phyloP scores from a whole-genome alignment of 1,140 invertebrate genomes.

The Armadillidium nasatum region DNA sequence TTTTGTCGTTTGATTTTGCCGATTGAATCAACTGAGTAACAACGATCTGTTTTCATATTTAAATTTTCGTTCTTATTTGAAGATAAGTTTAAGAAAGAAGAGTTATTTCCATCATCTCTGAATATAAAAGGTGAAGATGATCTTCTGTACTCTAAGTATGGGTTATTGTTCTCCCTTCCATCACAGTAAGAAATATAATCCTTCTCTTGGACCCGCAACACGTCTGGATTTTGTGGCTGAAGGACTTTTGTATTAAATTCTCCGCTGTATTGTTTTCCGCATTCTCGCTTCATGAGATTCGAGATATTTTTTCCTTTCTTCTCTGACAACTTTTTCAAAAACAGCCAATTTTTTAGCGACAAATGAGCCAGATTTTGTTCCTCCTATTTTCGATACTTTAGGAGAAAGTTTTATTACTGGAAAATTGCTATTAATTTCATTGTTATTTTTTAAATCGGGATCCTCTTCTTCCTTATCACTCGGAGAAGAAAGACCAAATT shows the following conservation, averaged over 20 bases:
- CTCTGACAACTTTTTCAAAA: constrained; percentile 40
- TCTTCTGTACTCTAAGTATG: not conserved
- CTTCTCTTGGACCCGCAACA: not conserved
- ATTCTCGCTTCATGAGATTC: constrained; percentile 34
- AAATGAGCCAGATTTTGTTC: constrained; percentile 31
- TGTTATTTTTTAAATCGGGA: not conserved
- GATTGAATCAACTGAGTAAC: too few relatives aligned
- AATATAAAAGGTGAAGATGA: not conserved
- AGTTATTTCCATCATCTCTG: not conserved
- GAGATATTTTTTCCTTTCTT: constrained; percentile 35
- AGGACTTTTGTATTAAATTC: not conserved
- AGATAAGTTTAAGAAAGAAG: too few relatives aligned
- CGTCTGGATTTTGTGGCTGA: not conserved
- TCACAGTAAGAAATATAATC: not conserved
- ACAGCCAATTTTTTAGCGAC: constrained; percentile 36
- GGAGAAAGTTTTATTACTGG: not conserved
- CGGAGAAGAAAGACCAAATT: constrained; percentile 30
- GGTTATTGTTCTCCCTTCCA: not conserved
- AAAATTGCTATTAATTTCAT: constrained; percentile 23
- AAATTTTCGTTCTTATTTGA: too few relatives aligned
- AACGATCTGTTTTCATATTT: too few relatives aligned
- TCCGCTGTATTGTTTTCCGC: constrained; percentile 18
- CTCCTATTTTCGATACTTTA: constrained; percentile 29
- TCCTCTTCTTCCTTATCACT: not conserved
- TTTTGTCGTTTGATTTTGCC: too few relatives aligned